These are phyloP conservation scores for Microplitis demolitor DNA, from an alignment of 1,140 invertebrate genomes.

Conservation along the genomic window DNA sequence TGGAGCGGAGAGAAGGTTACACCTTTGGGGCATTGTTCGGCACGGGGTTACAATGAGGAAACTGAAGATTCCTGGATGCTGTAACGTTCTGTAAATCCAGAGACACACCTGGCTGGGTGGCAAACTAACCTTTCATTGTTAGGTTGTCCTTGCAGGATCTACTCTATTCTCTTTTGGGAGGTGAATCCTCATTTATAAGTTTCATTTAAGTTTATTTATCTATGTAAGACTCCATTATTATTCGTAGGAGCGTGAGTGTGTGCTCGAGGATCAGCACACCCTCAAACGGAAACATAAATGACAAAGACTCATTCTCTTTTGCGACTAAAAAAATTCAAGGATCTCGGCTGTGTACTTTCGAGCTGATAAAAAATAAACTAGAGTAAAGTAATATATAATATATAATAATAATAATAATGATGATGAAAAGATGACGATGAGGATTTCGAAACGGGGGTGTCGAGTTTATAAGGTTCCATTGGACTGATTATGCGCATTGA, in stretches of 20 bases:
- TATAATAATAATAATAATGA: neutral
- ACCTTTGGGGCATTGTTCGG: conserved; percentile 44
- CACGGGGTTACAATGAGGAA: conserved; percentile 23
- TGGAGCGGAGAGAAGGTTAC: conserved; percentile 13
- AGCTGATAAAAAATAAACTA: conserved; percentile 19
- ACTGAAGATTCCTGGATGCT: conserved; percentile 49
- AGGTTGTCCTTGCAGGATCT: neutral
- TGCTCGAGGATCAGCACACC: conserved; percentile 38
- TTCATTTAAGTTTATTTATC: conserved; percentile 5
- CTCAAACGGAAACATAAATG: conserved; percentile 54
- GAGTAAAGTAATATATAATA: conserved; percentile 1
- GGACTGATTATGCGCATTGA: conserved; percentile 48
- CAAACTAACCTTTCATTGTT: conserved; percentile 7
- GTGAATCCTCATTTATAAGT: neutral
- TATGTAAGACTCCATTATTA: neutral
- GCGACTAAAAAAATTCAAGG: conserved; percentile 40
- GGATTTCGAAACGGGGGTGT: conserved; percentile 35
- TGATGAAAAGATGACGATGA: conserved; percentile 20
- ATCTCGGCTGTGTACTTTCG: conserved; percentile 44
- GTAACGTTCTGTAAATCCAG: conserved; percentile 44
- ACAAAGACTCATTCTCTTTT: conserved; percentile 42
- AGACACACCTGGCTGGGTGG: conserved; percentile 52
- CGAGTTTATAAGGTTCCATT: conserved; percentile 20
- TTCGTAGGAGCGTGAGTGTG: neutral
- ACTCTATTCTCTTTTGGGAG: neutral